A percentile compares a stretch with the other conserved stretches of the same genome.
Evolutionary conservation across 2,888 invertebrate genomes (phyloP).

Genomic region (Cactoblastis cactorum): DNA sequence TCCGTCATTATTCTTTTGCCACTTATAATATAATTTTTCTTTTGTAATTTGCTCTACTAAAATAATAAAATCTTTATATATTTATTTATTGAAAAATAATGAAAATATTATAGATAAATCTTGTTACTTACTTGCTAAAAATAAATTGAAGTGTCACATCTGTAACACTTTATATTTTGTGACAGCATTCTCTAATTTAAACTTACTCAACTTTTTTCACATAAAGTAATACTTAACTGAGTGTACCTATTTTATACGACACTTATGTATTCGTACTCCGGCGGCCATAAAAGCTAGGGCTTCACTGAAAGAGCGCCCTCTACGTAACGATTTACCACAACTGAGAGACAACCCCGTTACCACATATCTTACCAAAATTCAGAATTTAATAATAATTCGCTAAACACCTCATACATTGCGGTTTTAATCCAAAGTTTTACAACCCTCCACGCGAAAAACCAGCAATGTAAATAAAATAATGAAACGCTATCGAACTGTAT

Average conservation of each 20-base stretch:
- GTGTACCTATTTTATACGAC: not conserved
- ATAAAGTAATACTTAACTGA: not conserved
- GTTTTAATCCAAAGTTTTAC: conserved; percentile 17
- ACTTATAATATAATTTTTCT: too few relatives aligned
- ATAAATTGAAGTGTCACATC: not conserved
- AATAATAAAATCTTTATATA: too few relatives aligned
- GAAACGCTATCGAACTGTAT: conserved; percentile 24
- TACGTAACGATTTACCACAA: conserved; percentile 41
- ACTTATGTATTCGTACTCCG: conserved; percentile 20
- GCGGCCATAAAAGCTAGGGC: conserved; percentile 32
- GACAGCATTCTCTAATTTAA: not conserved
- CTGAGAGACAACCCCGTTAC: conserved; percentile 27
- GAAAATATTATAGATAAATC: too few relatives aligned
- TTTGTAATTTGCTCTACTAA: too few relatives aligned
- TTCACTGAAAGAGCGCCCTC: conserved; percentile 37
- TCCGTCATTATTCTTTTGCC: too few relatives aligned
- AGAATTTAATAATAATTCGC: conserved; percentile 19
- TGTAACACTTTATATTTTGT: not conserved
- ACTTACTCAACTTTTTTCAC: conserved; percentile 1
- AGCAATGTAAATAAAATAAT: conserved; percentile 24
- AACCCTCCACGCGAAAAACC: conserved; percentile 14
- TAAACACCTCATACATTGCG: conserved; percentile 31
- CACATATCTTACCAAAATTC: conserved; percentile 26
- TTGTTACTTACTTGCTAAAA: not conserved
- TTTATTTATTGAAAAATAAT: too few relatives aligned